Evolutionary conservation across 2,888 invertebrate genomes (phyloP).

Genomic region (Himalopsyche kuldschensis): DNA sequence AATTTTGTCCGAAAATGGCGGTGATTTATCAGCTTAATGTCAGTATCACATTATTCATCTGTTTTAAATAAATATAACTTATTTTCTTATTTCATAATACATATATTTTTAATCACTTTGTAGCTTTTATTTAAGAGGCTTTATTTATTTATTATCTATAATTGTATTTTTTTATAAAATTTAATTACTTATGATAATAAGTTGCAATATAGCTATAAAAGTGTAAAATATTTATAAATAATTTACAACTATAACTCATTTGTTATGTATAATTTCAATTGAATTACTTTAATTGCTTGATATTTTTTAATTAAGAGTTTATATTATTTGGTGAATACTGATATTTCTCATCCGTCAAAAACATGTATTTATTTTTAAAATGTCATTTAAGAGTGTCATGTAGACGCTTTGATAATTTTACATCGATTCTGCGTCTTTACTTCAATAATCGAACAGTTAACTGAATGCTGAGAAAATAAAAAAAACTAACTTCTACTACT

Average conservation of each 20-base stretch:
- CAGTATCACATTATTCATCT: not conserved
- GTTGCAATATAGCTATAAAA: not conserved
- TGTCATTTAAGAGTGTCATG: not conserved
- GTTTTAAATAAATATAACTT: not conserved
- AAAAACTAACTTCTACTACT: conserved; percentile 40
- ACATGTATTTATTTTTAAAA: not conserved
- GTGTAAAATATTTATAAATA: not conserved
- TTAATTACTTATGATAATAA: not conserved
- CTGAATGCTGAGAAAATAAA: not conserved
- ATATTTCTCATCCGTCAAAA: not conserved
- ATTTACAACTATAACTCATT: not conserved
- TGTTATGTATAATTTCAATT: not conserved
- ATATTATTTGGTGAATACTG: not conserved
- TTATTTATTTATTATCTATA: not conserved
- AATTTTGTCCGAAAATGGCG: not conserved
- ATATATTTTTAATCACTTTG: too few relatives aligned
- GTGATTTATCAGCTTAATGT: not conserved
- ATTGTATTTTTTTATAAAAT: not conserved
- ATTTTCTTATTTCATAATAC: too few relatives aligned
- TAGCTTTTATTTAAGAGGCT: too few relatives aligned
- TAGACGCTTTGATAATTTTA: not conserved
- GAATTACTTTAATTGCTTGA: not conserved
- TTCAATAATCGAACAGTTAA: not conserved
- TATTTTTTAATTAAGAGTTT: not conserved
- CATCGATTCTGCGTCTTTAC: not conserved